phyloP scores from a whole-genome alignment of 92 coral and sea anemone genomes.

The Porites rus region DNA sequence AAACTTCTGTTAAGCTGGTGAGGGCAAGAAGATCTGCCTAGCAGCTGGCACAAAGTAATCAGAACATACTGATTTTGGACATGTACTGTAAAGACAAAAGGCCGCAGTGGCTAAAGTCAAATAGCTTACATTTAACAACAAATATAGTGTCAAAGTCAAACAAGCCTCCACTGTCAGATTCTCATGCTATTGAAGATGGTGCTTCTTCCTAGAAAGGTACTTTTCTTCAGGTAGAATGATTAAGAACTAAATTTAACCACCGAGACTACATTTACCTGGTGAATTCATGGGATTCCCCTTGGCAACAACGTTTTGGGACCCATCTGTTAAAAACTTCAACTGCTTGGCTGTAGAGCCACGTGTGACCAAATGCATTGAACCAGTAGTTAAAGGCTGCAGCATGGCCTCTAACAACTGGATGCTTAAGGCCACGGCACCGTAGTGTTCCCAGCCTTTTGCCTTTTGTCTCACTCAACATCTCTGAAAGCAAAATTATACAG shows the following conservation, averaged over 20 bases:
- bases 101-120: too few relatives aligned
- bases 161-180: too few relatives aligned
- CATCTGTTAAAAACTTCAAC: conserved; percentile 7
- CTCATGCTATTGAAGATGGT: too few relatives aligned
- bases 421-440: conserved; percentile 64
- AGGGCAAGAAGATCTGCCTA: too few relatives aligned
- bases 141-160: too few relatives aligned
- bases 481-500: conserved; percentile 18
- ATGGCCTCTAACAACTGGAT: conserved; percentile 59
- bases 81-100: too few relatives aligned
- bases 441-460: conserved; percentile 66
- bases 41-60: too few relatives aligned
- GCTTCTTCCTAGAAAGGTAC: too few relatives aligned
- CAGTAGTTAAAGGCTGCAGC: conserved; percentile 69
- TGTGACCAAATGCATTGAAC: conserved; percentile 64
- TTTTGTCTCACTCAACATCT: conserved; percentile 57
- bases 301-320: not conserved
- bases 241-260: not conserved
- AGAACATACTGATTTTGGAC: too few relatives aligned
- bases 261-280: conserved; percentile 25
- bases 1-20: too few relatives aligned
- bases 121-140: too few relatives aligned
- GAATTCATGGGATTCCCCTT: conserved; percentile 65
- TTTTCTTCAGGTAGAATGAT: too few relatives aligned
- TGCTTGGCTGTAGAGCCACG: conserved; percentile 56